Evolutionary conservation across 2,797 vertebrate species (phyloP), one percentile per base, ranked within the genome.

Genomic region (Chelon auratus): DNA sequence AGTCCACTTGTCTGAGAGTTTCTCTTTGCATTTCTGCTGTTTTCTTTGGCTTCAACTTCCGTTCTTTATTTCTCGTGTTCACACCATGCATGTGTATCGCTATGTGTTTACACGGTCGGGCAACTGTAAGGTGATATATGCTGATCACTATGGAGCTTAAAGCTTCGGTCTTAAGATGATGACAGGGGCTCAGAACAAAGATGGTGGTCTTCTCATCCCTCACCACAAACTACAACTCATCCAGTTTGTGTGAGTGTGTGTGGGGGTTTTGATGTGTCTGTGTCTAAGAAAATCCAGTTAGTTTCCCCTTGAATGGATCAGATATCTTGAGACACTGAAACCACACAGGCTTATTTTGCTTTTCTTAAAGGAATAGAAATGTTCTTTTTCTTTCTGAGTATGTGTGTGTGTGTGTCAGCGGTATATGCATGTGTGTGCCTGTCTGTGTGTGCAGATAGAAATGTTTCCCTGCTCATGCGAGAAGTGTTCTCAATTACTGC

Each of bases 401-500:
- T 65, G 33, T 59, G 47, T 52, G 56, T 62, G 42, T 52, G 39
- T 77, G 22, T 48, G 4, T 17, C 43, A 63, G 33, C 24, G 18
- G 24, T 65, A 39, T 43, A 37, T 17, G 48, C 17, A 40, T 76
- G 45, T 62, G 55, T 40, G 43, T 50, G 50, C 18, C n/a, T 6
- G 48, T 47, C 39, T 61, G 72, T 78, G 70, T 67, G 75, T 66
- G 79, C 22, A 65, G 78, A 91, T 83, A 90, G 87, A 91, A 92
- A 93, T 91, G 92, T 93, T 93, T 93, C 94, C 84, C 92, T 92
- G 89, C 92, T 92, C 91, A 92, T 93, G 92, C 87, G 73, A 93
- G 89, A 94, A 93, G 91, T 93, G 92, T 93, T 93, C 91, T 93
- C 92, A 93, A 93, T 94, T 94, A 94, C 91, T 85, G 90, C 89